Evolutionary conservation across 2,888 invertebrate genomes (phyloP), one percentile per base, ranked within the genome.

Genomic region (Tenthredo distinguenda): DNA sequence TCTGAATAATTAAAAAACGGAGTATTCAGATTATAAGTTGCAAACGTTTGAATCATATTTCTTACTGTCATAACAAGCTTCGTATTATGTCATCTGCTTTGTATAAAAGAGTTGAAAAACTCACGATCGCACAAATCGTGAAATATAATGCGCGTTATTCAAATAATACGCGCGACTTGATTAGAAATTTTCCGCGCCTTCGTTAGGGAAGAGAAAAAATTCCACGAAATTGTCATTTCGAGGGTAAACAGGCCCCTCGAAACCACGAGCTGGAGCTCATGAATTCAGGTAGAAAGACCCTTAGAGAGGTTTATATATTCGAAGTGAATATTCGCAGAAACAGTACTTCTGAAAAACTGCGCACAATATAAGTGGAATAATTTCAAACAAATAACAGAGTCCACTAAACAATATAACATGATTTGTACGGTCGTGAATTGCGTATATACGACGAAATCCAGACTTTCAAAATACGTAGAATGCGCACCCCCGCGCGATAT

Each of bases 341-440:
- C 26, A 62, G 58, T 37, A 62, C 15, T 81, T 40, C 26, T 12
- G 81, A 12, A 62, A 62, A 62, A 58, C 62, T n/a, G 37, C 47
- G 21, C 7, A 43, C 34, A 50, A 76, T 76, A 34, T 15, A 15
- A 15, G 47, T 15, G 15, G 15, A 47, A 47, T 15, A 15, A 43
- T 2, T 43, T 43, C 15, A 10, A 43, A 74, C 74, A 47, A 47
- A 26, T 1, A 26, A 26, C 26, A 26, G 26, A 26, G 12, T 37
- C 40, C 18, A 21, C 40, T 26, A 10, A 43, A 74, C 74, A 47
- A 47, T 50, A 26, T 0, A 50, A 12, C 50, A 34, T 18, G 50
- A 50, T 77, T 77, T 15, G 31, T 50, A 15, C 26, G 31, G 50
- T 50, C 76, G 50, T 77, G 26, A 50, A 77, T 77, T 5, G 55